These are phyloP conservation scores for Odontomyia ornata DNA, from an alignment of 2,888 invertebrate species.

Conservation along the genomic window DNA sequence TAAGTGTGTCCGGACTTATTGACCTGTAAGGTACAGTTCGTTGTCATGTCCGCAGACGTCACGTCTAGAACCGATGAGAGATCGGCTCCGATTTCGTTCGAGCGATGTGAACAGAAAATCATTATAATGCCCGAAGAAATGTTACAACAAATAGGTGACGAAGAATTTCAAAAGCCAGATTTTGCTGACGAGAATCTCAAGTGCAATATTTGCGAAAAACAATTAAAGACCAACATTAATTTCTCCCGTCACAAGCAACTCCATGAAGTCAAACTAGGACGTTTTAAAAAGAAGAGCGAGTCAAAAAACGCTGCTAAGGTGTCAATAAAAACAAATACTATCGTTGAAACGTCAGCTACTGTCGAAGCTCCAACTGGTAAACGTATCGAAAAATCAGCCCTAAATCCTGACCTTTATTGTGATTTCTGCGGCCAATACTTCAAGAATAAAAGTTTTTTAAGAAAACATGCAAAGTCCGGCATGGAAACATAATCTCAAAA, in stretches of 20 bases:
- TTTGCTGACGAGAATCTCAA: not conserved
- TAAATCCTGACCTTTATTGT: not conserved
- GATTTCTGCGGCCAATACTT: not conserved
- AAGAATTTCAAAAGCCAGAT: slow-evolving; percentile 38
- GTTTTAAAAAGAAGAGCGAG: no score
- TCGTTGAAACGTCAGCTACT: no score
- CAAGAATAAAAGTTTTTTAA: not conserved
- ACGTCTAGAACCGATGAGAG: no score
- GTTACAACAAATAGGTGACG: not conserved
- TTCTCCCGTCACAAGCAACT: not conserved
- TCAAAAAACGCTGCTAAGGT: no score
- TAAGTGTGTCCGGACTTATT: no score
- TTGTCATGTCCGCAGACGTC: no score
- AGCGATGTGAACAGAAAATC: not conserved
- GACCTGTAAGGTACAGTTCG: no score
- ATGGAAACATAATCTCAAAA: not conserved
- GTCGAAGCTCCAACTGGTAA: not conserved
- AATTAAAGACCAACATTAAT: not conserved
- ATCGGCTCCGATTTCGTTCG: slow-evolving; percentile 11
- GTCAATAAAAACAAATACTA: no score
- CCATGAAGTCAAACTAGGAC: not conserved
- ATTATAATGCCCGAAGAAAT: not conserved
- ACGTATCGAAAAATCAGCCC: not conserved
- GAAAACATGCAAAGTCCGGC: not conserved
- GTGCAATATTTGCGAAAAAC: not conserved